Evolutionary conservation across 2,888 invertebrate genomes (phyloP), one percentile per base, ranked within the genome.

Genomic region (Cyclophora albipunctata): DNA sequence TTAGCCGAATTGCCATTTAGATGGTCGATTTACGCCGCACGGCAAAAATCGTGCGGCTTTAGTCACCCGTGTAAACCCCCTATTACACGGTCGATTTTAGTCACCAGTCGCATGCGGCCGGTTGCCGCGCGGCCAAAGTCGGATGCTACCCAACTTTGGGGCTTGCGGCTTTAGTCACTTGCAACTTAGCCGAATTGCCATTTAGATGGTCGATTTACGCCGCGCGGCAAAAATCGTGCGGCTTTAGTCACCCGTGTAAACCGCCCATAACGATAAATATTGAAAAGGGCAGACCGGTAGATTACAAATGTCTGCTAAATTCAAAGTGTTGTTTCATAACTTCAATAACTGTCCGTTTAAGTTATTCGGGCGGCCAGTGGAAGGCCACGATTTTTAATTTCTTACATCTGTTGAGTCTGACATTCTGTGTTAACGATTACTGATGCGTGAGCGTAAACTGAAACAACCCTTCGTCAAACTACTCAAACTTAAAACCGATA

Each of bases 161-260:
- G 60, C 66, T 67, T 66, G 68, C 67, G 63, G 64, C 64, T 67
- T 69, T 64, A 67, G 63, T 66, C 65, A 67, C 61, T 62, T 64
- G 63, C 64, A 5, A 59, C 59, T n/a, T 63, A 64, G 63, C 60
- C 63, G 64, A 66, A 67, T 66, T 67, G 67, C 62, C 64, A 66
- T 37, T 37, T 37, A 37, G 37, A 37, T 5, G 55, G 60, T 59
- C 56, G 63, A 62, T 59, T 63, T 62, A 47, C 51, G 52, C 55
- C 55, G 60, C 46, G 57, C 59, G 57, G 59, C 59, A 50, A 51
- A 56, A 59, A 55, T 66, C 61, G 60, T 63, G 60, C 59, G 58
- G 60, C 62, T 62, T 62, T 64, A 61, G 61, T 62, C 60, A 62
- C 63, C 60, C 59, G 60, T 65, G 62, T 64, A 58, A 61, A 59